phyloP scores from a whole-genome alignment of 2,113 vertebrate species.

The Nerophis ophidion region DNA sequence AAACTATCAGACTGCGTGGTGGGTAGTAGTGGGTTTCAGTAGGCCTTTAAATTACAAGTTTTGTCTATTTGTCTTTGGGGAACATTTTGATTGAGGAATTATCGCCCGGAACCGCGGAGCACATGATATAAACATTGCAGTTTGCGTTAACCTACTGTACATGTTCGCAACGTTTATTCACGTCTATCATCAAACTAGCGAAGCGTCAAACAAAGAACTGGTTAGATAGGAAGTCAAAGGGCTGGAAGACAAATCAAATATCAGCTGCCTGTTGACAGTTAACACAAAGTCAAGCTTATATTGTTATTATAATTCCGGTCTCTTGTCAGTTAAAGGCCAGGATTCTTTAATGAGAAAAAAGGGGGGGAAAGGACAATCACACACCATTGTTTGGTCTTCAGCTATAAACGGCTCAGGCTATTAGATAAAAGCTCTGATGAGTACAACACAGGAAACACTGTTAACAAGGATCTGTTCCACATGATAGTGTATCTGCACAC shows the following conservation, averaged over 20 bases:
- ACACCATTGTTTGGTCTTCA: slow-evolving; percentile 49
- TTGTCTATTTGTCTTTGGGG: neutral
- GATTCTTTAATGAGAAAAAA: slow-evolving; percentile 11
- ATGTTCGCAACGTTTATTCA: neutral
- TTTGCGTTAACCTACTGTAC: neutral
- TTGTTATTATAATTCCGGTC: slow-evolving; percentile 55
- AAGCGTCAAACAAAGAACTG: neutral
- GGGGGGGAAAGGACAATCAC: slow-evolving; percentile 39
- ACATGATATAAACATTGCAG: neutral
- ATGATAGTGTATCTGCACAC: slow-evolving; percentile 39
- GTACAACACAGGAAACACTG: slow-evolving; percentile 65
- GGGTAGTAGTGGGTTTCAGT: no score
- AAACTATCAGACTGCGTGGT: no score
- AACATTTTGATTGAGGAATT: neutral
- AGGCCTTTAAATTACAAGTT: no score
- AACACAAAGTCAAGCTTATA: slow-evolving; percentile 33
- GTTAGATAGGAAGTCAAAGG: neutral
- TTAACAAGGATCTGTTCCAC: slow-evolving; percentile 60
- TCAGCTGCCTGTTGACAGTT: neutral
- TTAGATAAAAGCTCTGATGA: slow-evolving; percentile 59
- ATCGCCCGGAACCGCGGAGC: neutral
- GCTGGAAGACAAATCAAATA: neutral
- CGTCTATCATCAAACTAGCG: neutral
- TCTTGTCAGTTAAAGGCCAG: slow-evolving; percentile 61
- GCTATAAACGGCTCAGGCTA: slow-evolving; percentile 53